Evolutionary conservation across 2,888 invertebrate genomes (phyloP).

Genomic region (Andrena bucephala): DNA sequence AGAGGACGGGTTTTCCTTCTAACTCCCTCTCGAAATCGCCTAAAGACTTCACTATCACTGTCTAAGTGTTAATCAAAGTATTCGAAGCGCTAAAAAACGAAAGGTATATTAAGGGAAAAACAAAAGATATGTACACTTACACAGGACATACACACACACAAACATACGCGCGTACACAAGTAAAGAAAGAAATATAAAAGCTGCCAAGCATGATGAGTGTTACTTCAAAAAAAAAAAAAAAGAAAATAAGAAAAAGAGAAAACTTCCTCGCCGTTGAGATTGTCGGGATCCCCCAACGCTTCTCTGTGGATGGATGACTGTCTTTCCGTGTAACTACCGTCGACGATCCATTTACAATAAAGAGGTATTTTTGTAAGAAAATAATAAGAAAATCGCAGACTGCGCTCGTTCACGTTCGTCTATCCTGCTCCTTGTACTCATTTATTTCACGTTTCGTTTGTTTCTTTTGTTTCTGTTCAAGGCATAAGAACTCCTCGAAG

Average conservation of each 20-base stretch:
- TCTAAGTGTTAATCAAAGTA: constrained; percentile 79
- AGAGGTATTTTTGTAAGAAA: constrained; percentile 73
- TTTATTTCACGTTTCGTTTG: constrained; percentile 2
- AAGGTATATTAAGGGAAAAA: constrained; percentile 9
- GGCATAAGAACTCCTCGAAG: no score
- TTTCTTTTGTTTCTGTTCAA: background rate
- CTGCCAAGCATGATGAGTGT: constrained; percentile 67
- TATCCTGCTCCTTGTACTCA: background rate
- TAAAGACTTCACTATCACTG: constrained; percentile 85
- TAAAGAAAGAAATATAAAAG: constrained; percentile 43
- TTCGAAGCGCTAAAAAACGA: constrained; percentile 31
- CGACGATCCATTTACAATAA: constrained; percentile 76
- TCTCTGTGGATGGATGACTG: constrained; percentile 65
- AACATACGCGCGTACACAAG: constrained; percentile 1
- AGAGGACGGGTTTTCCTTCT: constrained; percentile 75
- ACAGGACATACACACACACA: background rate
- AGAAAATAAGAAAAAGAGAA: constrained; percentile 44
- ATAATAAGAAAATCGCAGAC: constrained; percentile 10
- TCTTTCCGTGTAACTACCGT: constrained; percentile 67
- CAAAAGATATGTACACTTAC: constrained; percentile 12
- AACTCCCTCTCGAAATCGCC: constrained; percentile 82
- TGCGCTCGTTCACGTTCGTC: background rate
- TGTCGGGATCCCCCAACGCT: constrained; percentile 60
- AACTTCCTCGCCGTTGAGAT: constrained; percentile 69
- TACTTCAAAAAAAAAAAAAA: constrained; percentile 42